A percentile compares a stretch with the other conserved stretches of the same genome.
These are phyloP conservation scores for Sylvietta virens DNA, from an alignment of 2,113 vertebrate genomes.

Conservation along the genomic window DNA sequence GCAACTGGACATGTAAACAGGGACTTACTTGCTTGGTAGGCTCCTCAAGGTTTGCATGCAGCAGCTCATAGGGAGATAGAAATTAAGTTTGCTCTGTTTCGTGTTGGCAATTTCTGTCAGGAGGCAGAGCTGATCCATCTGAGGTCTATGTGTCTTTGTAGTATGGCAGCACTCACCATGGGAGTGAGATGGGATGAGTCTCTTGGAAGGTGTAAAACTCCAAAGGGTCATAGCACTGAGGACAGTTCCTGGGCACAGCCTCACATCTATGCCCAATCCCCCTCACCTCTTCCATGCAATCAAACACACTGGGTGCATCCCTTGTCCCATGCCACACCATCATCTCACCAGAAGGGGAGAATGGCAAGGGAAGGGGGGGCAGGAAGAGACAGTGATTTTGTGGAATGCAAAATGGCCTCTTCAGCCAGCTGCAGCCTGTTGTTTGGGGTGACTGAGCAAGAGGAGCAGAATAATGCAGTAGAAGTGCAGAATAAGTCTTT, in stretches of 20 bases:
- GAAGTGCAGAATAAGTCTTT: background rate
- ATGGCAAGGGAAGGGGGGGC: background rate
- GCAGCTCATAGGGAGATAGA: background rate
- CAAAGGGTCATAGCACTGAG: background rate
- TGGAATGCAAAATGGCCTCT: background rate
- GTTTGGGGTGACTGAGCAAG: background rate
- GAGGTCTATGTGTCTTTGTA: rapidly evolving
- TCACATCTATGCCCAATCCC: rapidly evolving
- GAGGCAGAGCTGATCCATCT: background rate
- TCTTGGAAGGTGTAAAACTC: background rate
- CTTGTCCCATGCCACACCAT: background rate
- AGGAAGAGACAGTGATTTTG: background rate
- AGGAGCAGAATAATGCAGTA: background rate
- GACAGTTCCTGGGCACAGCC: background rate
- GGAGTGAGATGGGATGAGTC: background rate
- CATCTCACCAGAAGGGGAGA: background rate
- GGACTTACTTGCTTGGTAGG: background rate
- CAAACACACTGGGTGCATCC: background rate
- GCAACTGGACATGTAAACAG: background rate
- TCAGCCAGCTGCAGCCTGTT: background rate
- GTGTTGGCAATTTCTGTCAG: background rate
- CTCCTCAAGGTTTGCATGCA: background rate
- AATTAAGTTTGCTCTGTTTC: background rate
- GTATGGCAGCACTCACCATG: background rate
- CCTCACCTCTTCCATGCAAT: background rate